These are phyloP conservation scores for Mixornis gularis DNA, from an alignment of 2,113 vertebrate genomes.

Conservation along the genomic window DNA sequence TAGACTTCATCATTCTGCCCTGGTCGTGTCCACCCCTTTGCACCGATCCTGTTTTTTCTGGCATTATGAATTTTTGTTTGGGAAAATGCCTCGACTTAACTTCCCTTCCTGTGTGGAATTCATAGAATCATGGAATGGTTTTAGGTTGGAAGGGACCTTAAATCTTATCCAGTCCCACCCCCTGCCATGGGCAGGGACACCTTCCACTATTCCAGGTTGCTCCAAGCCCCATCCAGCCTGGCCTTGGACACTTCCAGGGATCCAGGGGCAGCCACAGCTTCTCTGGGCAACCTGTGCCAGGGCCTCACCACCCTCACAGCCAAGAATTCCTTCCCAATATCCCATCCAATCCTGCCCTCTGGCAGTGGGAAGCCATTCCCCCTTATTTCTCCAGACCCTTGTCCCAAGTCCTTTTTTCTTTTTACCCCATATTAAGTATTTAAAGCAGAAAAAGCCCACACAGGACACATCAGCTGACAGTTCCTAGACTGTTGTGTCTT, in stretches of 20 bases:
- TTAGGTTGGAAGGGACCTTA: not conserved
- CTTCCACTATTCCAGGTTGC: accelerated
- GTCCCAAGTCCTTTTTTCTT: not conserved
- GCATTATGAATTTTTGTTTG: not conserved
- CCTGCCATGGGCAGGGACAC: not conserved
- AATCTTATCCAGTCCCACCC: accelerated
- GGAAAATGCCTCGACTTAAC: not conserved
- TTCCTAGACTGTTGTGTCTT: not conserved
- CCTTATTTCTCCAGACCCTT: not conserved
- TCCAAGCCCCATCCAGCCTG: accelerated
- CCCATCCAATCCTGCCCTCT: not conserved
- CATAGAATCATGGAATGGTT: not conserved
- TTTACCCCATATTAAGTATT: not conserved
- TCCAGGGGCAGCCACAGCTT: not conserved
- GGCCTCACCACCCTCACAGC: accelerated
- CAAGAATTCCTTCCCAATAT: not conserved
- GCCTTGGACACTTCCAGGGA: not conserved
- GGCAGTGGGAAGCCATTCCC: not conserved
- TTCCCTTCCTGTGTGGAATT: not conserved
- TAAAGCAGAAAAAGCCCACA: not conserved
- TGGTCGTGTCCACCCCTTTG: not conserved
- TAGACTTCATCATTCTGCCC: not conserved
- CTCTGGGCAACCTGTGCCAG: accelerated
- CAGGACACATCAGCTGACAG: not conserved
- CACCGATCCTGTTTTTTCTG: accelerated